Evolutionary conservation across 2,797 vertebrate genomes (phyloP), one percentile per base, ranked within the genome.

Genomic region (Gallinago stenura): DNA sequence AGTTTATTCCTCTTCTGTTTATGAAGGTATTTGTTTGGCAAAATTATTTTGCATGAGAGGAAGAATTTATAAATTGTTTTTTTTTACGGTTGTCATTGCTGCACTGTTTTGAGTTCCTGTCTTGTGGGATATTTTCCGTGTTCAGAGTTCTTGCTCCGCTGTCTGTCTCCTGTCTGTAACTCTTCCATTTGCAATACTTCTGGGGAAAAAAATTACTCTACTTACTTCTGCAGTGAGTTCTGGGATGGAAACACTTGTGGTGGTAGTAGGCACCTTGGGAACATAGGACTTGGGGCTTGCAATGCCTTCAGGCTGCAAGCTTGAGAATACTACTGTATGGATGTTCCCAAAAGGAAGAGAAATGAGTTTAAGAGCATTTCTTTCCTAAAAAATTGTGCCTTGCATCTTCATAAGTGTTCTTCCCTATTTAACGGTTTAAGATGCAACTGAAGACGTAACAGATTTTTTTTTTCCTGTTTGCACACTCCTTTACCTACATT

Each of bases 1-100:
- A 87, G 53, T 83, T 95, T 95, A 76, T 57, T 94, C 15, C 13
- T 76, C 82, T 85, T 84, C 68, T 91, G 82, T 78, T 96, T 95
- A 85, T 78, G 71, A 90, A 84, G 45, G 60, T 90, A 89, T 64
- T 95, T 94, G 71, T 92, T 96, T 93, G 64, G 70, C 81, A 89
- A 75, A 13, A 71, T 45, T 78, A 66, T 84, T 94, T 91, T 94
- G 82, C 57, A 35, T 41, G 31, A 91, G 48, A 45, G 24, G 37
- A 96, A 60, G 56, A 91, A 92, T 90, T 88, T 82, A 37, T 71
- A 68, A 87, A 18, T 90, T 53, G 1, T 0, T 73, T 85, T 73
- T 85, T 89, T 85, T 90, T 84, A 62, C 0, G 3, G 60, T 87
- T 90, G 70, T 53, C 45, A n/a, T 77, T 94, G 60, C 58, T 68